Base-by-base conservation (phyloP, 2,797 vertebrate genomes). In the Etheostoma nigrum region DNA sequence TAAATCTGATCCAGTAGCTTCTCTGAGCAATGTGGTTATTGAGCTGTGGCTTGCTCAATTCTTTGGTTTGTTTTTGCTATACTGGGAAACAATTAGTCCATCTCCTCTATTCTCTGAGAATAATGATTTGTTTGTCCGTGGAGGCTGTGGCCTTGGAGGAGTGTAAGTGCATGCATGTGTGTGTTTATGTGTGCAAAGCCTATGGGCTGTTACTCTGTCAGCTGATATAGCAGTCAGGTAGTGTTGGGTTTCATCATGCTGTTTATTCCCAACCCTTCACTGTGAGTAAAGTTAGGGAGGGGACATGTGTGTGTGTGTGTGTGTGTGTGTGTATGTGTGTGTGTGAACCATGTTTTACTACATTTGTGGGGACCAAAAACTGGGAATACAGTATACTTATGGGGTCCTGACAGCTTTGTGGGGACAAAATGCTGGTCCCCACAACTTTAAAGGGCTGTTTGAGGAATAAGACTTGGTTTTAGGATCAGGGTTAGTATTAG, bases 191-290 rank as follows among this genome's bases (percentile, higher is more conserved):
- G 67, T 74, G 61, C 45, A 16, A 74, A 72, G 81, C 88, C 65
- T 36, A 16, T 44, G 72, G 62, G 88, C 80, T 67, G 64, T 84
- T 86, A 79, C 45, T 77, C 74, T 67, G 86, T 91, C 88, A 90
- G 92, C 89, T 90, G 91, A 89, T 79, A 58, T 81, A 85, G 86
- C 77, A 72, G 81, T 36, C 42, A 70, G 66, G 63, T 40, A 81
- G 94, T 85, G 87, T 92, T 89, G 44, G 82, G 90, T 94, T 95
- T 93, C 94, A 93, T 92, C 91, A 92, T 88, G 86, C 79, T 94
- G 92, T 94, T 94, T 94, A 90, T 85, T 82, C 65, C 67, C 71
- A 44, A 12, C 61, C 82, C 84, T 33, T 74, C 62, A 13, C 72
- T 71, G 62, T 57, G 71, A 79, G 78, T 62, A 61, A 75, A 78